Conservation (phyloP, 2,113 vertebrate genomes). For the Oriolus oriolus region DNA sequence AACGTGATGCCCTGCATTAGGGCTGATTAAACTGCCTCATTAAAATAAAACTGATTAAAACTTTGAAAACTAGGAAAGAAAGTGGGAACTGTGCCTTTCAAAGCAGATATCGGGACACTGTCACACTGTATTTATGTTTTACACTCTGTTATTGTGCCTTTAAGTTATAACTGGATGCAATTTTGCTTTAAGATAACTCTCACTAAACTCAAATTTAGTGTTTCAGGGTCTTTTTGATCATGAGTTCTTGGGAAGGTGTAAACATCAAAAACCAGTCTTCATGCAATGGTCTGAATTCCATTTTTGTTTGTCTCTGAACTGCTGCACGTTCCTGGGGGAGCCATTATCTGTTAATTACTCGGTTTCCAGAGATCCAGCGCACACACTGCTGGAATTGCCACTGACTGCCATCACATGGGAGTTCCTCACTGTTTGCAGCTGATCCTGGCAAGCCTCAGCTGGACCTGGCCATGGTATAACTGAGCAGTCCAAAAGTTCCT, state of each 20-base stretch:
- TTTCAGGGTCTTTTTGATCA: background rate
- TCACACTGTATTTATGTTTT: background rate
- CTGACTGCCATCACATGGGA: background rate
- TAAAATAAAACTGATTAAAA: background rate
- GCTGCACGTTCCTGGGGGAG: background rate
- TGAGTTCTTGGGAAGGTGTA: background rate
- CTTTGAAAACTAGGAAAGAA: background rate
- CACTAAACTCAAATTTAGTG: background rate
- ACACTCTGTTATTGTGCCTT: background rate
- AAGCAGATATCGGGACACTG: background rate
- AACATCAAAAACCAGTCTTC: background rate
- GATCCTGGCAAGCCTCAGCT: background rate
- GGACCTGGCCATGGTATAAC: accelerated
- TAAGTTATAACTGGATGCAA: background rate
- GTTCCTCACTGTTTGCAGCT: background rate
- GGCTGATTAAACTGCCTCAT: background rate
- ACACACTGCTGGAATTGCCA: background rate
- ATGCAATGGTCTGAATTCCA: background rate
- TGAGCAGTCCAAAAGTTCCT: background rate
- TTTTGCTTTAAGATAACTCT: background rate
- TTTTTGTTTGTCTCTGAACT: background rate
- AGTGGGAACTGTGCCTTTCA: background rate
- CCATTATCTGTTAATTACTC: background rate
- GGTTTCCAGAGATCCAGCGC: background rate
- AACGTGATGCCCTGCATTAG: background rate